Evolutionary conservation across 2,113 vertebrate species (phyloP), one percentile per base, ranked within the genome.

Genomic region (Elephas maximus): DNA sequence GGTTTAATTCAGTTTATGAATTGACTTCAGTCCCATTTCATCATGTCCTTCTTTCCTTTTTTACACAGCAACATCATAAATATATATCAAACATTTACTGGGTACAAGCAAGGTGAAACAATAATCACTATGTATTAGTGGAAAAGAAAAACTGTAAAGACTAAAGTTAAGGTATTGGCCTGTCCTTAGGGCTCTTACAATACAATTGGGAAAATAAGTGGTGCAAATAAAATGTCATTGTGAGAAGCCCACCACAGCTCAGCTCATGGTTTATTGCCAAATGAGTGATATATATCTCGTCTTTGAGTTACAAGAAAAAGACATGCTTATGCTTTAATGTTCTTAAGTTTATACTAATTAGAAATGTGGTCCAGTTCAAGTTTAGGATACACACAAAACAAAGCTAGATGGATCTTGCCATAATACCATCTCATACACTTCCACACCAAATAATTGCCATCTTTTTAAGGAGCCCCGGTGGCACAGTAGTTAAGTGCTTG

Each of bases 211-310:
- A 30, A 78, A 18, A 69, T 5, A 23, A n/a, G 41, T 0, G 51
- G 33, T 8, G 2, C 3, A 15, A n/a, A 63, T 9, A 62, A 33
- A 37, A 8, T 0, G 51, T 30, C 0, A 3, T 0, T 1, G 15
- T 0, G 44, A 28, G 44, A 33, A 30, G 57, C 21, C 17, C 15
- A 53, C 4, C 9, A 30, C 0, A 12, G 28, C 1, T 14, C 26
- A 3, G 86, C 17, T 14, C 14, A 1, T 3, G 73, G 24, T 51
- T 15, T 8, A 21, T 2, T 30, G 18, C 30, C 67, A 65, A 18
- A 5, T 28, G 3, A 23, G 24, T 5, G 8, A 74, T 1, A 6
- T 0, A 2, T 26, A 14, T 12, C 45, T n/a, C 12, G 67, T 1
- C 3, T 0, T 28, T 37, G 57, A 15, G 8, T 24, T 8, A 30